Base-by-base conservation (phyloP, 2,888 invertebrate species). In the Busseola fusca region DNA sequence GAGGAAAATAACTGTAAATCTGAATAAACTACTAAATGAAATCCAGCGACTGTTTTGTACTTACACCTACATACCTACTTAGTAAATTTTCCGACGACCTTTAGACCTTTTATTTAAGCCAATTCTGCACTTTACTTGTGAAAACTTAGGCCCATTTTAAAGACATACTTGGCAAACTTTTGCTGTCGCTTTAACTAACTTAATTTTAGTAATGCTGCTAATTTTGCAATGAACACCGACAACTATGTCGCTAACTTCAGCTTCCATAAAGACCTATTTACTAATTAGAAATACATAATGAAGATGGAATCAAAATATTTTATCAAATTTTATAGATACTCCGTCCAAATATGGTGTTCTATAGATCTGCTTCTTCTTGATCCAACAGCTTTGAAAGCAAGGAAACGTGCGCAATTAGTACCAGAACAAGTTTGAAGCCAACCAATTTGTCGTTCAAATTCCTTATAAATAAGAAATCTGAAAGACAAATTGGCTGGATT, bases 1-100 rank as follows among this genome's bases (percentile, higher is more conserved):
- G n/a, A 56, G 25, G 27, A 21, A 75, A 70, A 25, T 70, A 71
- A 57, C 60, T 62, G 64, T 27, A 50, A 56, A 60, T 63, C 18
- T 37, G 25, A 45, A 45, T n/a, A 73, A 57, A 69, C 42, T 12
- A 30, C 7, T 42, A 14, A 37, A 52, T 18, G 12, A 52, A 74
- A 63, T 57, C n/a, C 34, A 69, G 3, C 6, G 12, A 21, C 21
- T 5, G 18, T 45, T 52, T 73, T 37, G 42, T 16, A 16, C 27
- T 40, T 18, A 50, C 9, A 37, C 9, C 9, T 27, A 12, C n/a
- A n/a, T 2, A 16, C 18, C n/a, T n/a, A 12, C 40, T 42, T 14
- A n/a, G 14, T 25, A 25, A 60, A 18, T 74, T 74, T 52, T 45
- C 37, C 21, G 10, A 52, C 18, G 25, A 27, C 14, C n/a, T 60